Percentiles rank a stretch among this genome's conserved stretches.
Conservation (phyloP, 2,113 vertebrate species). For the Cyanocitta stelleri region DNA sequence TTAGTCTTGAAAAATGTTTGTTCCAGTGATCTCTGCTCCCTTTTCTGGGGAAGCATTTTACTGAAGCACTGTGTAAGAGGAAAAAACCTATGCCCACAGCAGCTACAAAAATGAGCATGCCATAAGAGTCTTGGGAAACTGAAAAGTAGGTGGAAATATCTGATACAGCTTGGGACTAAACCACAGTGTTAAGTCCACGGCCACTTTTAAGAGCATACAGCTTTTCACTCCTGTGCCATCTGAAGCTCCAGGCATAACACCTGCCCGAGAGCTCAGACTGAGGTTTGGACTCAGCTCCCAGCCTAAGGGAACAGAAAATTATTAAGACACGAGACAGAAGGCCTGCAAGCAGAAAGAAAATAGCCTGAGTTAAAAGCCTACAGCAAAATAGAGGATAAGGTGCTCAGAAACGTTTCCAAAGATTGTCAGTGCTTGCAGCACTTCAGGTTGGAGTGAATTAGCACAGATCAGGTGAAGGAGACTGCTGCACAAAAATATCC, state of each 20-base stretch:
- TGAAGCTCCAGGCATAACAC: background rate
- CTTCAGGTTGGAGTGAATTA: background rate
- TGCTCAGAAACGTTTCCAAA: background rate
- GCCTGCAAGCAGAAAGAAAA: background rate
- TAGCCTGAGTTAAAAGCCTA: background rate
- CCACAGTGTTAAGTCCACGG: background rate
- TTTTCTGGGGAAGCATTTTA: background rate
- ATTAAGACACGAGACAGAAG: background rate
- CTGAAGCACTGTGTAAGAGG: background rate
- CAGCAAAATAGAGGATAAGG: background rate
- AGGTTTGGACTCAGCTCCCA: background rate
- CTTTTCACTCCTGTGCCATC: background rate
- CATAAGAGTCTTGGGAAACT: background rate
- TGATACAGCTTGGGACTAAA: background rate
- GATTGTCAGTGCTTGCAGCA: background rate
- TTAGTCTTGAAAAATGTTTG: background rate
- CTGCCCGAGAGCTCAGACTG: background rate
- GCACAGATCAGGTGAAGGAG: background rate
- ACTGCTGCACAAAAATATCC: background rate
- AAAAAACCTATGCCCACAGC: background rate
- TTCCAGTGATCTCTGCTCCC: background rate
- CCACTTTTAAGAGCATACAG: background rate
- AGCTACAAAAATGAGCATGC: background rate
- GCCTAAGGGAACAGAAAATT: background rate
- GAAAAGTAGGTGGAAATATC: background rate